These are phyloP conservation scores for Calliphora vicina DNA, from an alignment of 1,140 invertebrate species.

Conservation along the genomic window DNA sequence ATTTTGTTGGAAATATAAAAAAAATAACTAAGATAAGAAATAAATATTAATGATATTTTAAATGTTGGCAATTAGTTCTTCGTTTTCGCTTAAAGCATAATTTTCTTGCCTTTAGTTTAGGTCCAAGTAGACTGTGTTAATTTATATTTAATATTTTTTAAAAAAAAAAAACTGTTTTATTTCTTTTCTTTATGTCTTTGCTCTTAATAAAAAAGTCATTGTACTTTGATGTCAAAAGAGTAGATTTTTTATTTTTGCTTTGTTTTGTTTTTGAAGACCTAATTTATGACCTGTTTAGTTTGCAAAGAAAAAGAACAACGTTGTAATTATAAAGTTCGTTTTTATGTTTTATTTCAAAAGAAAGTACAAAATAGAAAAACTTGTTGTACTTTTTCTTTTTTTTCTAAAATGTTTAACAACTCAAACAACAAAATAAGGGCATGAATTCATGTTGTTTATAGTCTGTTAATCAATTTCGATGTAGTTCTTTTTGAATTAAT, in stretches of 20 bases:
- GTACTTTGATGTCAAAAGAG: background rate
- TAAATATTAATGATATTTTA: conserved; percentile 7
- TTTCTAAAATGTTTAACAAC: background rate
- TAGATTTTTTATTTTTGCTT: background rate
- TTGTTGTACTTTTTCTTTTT: background rate
- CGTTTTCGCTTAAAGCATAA: background rate
- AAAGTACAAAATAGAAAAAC: background rate
- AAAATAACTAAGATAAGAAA: background rate
- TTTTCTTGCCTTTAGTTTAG: background rate
- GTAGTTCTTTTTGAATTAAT: background rate
- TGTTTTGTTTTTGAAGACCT: background rate
- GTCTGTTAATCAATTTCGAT: background rate
- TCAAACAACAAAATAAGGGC: background rate
- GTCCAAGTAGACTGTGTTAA: no score
- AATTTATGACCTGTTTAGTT: background rate
- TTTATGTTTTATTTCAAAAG: background rate
- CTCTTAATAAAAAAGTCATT: no score
- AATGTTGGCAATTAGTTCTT: background rate
- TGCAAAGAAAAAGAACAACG: background rate
- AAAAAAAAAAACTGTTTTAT: no score
- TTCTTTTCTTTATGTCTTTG: no score
- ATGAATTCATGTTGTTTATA: background rate
- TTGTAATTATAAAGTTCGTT: background rate
- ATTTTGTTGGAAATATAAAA: background rate
- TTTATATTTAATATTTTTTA: no score